phyloP scores from a whole-genome alignment of 1,140 invertebrate genomes.

The Ericerus pela region DNA sequence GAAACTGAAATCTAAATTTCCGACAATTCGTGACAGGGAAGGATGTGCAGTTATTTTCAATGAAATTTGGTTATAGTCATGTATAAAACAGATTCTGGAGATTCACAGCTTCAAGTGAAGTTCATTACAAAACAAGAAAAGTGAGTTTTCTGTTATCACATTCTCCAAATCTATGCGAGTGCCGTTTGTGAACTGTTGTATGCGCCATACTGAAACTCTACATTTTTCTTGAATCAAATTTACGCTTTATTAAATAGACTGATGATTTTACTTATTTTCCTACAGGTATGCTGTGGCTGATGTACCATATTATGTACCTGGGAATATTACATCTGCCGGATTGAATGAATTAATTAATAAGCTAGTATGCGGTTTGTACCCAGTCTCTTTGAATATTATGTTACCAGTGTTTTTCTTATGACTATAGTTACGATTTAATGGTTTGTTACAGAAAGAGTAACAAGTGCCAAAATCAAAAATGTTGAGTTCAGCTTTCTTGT shows the following conservation, averaged over 20 bases:
- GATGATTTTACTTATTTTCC: slow-evolving; percentile 25
- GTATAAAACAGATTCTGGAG: neutral
- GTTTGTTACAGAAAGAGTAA: slow-evolving; percentile 24
- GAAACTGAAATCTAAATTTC: too few species aligned
- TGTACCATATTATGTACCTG: slow-evolving; percentile 62
- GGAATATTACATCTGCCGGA: slow-evolving; percentile 46
- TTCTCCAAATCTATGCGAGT: neutral
- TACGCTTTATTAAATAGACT: neutral
- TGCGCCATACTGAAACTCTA: neutral
- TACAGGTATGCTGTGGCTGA: slow-evolving; percentile 76
- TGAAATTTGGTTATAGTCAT: neutral
- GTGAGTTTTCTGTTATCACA: slow-evolving; percentile 37
- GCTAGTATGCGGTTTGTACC: slow-evolving; percentile 43
- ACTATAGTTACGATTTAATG: neutral
- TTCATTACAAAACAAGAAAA: slow-evolving; percentile 63
- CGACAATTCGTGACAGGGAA: too few species aligned
- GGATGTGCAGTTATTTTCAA: too few species aligned
- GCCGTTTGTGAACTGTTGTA: neutral
- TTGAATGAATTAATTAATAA: slow-evolving; percentile 70
- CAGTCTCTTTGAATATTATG: slow-evolving; percentile 16
- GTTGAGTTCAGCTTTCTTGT: slow-evolving; percentile 82
- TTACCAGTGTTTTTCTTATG: neutral
- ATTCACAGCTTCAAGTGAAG: slow-evolving; percentile 50
- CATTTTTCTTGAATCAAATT: neutral
- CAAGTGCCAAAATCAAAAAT: slow-evolving; percentile 32